phyloP scores from a whole-genome alignment of 2,888 invertebrate genomes.

The Druceiella hillmani region DNA sequence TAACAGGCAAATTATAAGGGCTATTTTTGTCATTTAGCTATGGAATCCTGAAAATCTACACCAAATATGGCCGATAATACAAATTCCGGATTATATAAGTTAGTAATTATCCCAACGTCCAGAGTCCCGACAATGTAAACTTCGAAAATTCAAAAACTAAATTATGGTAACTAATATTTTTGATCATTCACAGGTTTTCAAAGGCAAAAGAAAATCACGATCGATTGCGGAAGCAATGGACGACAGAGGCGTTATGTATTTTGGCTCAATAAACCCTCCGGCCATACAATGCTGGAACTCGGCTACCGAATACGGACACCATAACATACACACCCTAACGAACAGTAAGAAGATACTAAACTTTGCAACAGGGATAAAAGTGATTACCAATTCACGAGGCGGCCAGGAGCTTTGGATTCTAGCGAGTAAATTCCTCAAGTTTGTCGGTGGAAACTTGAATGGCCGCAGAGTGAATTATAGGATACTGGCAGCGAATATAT shows the following conservation, averaged over 20 bases:
- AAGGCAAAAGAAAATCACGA: constrained; percentile 48
- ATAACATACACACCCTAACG: constrained; percentile 41
- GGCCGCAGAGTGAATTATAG: no score
- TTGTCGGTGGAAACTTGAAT: no score
- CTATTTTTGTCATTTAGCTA: no score
- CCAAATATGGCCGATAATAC: no score
- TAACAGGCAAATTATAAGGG: no score
- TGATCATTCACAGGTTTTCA: constrained; percentile 29
- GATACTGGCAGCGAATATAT: no score
- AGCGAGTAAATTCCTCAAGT: constrained; percentile 50
- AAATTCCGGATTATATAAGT: no score
- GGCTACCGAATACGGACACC: constrained; percentile 37
- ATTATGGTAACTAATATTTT: background rate
- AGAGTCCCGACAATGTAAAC: no score
- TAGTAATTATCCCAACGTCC: no score
- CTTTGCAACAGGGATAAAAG: constrained; percentile 57
- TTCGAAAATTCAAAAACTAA: no score
- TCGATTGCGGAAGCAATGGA: constrained; percentile 56
- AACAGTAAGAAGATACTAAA: constrained; percentile 50
- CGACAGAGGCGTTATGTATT: constrained; percentile 51
- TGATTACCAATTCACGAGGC: constrained; percentile 35
- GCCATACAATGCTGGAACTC: constrained; percentile 59
- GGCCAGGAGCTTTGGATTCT: constrained; percentile 49
- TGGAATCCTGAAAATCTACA: no score
- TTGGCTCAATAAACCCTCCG: constrained; percentile 50